Base-by-base conservation (phyloP, 2,888 invertebrate species). In the Coelinius sp. region DNA sequence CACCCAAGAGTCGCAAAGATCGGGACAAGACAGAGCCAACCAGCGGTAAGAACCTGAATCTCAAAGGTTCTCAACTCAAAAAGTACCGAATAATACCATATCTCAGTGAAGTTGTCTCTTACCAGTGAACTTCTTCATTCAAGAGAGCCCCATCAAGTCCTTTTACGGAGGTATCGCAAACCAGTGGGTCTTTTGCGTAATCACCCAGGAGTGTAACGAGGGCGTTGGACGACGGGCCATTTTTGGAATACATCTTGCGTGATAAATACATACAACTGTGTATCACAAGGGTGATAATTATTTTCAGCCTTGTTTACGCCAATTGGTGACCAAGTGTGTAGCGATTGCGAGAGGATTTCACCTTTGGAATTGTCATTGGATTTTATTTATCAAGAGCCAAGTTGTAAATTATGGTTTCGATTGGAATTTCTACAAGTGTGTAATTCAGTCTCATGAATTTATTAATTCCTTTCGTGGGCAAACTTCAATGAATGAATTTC, bases 11-110 rank as follows among this genome's bases (percentile, higher is more conserved):
- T 71, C 71, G 41, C 41, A n/a, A 3, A 41, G 6, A 8, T 31
- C 31, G 31, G 8, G 41, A 56, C 49, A 22, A n/a, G 49, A 22
- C 20, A 49, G 20, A 17, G 8, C 59, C 14, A 59, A 62, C 35
- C 67, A 31, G 52, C 52, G 53, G 59, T 25, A 68, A 74, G 77
- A 77, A 77, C 78, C 77, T 75, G 78, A 77, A 78, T 78, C 75
- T 73, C 73, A 73, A 69, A 68, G 78, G 77, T 78, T 78, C 78
- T 77, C 77, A 78, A 77, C 76, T 67, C 68, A 53, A 68, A 59
- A 35, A 31, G 17, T 12, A 53, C 53, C 25, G 22, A 53, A 53
- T 27, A 53, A 53, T 12, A 22, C 7, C 24, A 22, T 52, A 52
- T 52, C 24, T 53, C 53, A n/a, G 52, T 52, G 22, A 12, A 22